Base-by-base conservation (phyloP, 2,888 invertebrate species). In the Augiades crinisus region DNA sequence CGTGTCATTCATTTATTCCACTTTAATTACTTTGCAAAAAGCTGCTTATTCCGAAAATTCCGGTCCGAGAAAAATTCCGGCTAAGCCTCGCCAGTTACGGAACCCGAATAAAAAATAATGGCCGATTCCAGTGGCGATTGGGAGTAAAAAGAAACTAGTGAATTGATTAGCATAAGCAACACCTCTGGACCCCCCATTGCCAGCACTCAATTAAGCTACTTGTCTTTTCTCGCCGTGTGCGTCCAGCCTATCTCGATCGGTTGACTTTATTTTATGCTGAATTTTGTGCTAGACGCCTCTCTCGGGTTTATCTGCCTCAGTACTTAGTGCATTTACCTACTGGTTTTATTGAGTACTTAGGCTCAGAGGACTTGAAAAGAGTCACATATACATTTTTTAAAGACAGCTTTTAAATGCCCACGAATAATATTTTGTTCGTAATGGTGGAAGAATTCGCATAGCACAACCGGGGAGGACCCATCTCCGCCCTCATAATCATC, bases 141-240 rank as follows among this genome's bases (percentile, higher is more conserved):
- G 66, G 68, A 64, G 68, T 78, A 80, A 82, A 87, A 85, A 84
- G 78, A 81, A 83, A 80, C 80, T 81, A 79, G 77, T 77, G 84
- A 81, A 83, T 83, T 83, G 84, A 88, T 88, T 89, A 89, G 88
- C 88, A 88, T 87, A 87, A 81, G 71, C 77, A 73, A 78, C 79
- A 81, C 81, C 77, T 72, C 53, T 46, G 64, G 86, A 85, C 87
- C 87, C 78, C 87, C 85, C 88, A 77, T 63, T 72, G 72, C 74
- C 72, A 72, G 64, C 73, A 77, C 82, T 85, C 87, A 87, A 88
- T 89, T 89, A 88, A 86, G 84, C 76, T 72, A 85, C 88, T 88
- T 87, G 88, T 89, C 85, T 78, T 79, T 84, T 80, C 79, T 76
- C 79, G 67, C 68, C 65, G 81, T 84, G 84, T 81, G 85, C 75